Evolutionary conservation across 2,797 vertebrate species (phyloP).

Genomic region (Champsocephalus esox): DNA sequence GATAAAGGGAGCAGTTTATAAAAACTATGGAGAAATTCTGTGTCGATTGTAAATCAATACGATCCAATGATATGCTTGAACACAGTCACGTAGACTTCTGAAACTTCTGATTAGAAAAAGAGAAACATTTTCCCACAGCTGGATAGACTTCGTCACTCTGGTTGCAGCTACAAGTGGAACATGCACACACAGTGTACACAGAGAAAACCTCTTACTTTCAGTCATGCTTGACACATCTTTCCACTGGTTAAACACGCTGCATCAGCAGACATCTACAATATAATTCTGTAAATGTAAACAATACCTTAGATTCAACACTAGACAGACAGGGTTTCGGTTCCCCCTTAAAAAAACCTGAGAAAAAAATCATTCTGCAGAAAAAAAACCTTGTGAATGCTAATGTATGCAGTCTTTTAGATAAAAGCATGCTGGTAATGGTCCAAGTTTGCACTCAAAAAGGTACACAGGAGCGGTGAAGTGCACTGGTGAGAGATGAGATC

Average conservation of each 20-base stretch:
- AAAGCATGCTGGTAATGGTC: neutral
- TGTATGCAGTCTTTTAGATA: neutral
- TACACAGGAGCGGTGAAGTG: neutral
- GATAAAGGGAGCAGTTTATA: too few species aligned
- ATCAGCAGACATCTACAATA: conserved; percentile 1
- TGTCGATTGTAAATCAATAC: neutral
- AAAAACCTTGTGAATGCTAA: neutral
- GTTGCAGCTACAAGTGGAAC: conserved; percentile 35
- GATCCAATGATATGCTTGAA: neutral
- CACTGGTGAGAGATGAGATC: neutral
- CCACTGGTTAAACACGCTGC: conserved; percentile 14
- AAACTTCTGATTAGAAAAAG: conserved; percentile 10
- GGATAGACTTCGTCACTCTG: neutral
- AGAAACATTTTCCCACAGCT: conserved; percentile 7
- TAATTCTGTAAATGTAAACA: neutral
- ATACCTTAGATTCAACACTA: neutral
- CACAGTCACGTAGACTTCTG: conserved; percentile 10
- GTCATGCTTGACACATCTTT: conserved; percentile 19
- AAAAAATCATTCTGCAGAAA: neutral
- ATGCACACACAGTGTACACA: neutral
- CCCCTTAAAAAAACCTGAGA: neutral
- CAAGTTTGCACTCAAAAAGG: neutral
- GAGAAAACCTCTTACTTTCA: conserved; percentile 16
- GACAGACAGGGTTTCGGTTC: conserved; percentile 6
- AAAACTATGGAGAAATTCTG: neutral